A percentile compares a stretch with the other conserved stretches of the same genome.
Conservation (phyloP, 2,113 vertebrate genomes). For the Leuciscus idus region DNA sequence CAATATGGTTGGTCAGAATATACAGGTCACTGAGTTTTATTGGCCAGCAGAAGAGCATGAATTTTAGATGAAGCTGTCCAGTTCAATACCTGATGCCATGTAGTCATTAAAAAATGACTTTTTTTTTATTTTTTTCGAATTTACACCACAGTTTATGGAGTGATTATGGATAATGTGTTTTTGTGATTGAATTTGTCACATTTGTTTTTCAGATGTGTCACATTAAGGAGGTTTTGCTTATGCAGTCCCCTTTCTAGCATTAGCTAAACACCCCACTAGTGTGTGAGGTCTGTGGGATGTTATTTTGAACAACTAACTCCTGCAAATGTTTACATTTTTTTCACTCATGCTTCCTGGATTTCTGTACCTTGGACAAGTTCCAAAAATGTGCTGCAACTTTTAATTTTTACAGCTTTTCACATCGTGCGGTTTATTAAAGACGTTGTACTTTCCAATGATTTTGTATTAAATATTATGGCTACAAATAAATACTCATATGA, state of each 20-base stretch:
- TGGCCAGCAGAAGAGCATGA: background rate
- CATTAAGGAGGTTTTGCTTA: background rate
- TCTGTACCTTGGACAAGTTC: background rate
- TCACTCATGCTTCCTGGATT: background rate
- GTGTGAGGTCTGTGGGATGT: constrained; percentile 5
- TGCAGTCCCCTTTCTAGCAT: background rate
- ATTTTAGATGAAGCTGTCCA: background rate
- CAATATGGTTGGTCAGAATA: constrained; percentile 11
- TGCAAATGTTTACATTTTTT: background rate
- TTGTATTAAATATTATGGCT: background rate
- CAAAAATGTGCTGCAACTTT: background rate
- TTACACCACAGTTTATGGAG: constrained; percentile 8
- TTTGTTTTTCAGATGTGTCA: constrained; percentile 19
- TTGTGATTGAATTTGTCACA: background rate
- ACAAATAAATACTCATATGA: background rate
- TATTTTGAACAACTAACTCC: background rate
- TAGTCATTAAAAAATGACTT: background rate
- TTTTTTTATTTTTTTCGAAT: background rate
- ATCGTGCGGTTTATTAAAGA: background rate
- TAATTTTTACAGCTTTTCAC: background rate
- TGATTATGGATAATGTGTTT: constrained; percentile 7
- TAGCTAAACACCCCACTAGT: background rate
- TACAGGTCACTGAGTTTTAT: background rate
- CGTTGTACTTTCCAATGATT: background rate
- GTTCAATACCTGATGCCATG: background rate